Percentiles rank a stretch among this genome's conserved stretches.
Conservation (phyloP, 2,888 invertebrate genomes). For the Drosophila melanosoma region DNA sequence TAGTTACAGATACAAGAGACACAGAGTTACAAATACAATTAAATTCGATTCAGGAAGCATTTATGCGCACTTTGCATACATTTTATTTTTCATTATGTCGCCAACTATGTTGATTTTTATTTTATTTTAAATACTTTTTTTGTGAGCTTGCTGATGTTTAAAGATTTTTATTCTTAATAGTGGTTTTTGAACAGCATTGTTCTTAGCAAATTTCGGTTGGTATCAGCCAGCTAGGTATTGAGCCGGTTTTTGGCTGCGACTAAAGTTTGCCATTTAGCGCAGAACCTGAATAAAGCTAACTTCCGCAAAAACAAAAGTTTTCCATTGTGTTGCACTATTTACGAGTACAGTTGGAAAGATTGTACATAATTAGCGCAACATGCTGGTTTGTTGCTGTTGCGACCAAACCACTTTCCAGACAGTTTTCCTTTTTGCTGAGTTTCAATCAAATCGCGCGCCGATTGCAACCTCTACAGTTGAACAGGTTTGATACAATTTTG, state of each 20-base stretch:
- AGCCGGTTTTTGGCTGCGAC: slow-evolving; percentile 30
- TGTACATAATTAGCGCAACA: slow-evolving; percentile 23
- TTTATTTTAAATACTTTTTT: background rate
- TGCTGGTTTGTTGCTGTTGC: slow-evolving; percentile 9
- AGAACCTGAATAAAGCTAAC: slow-evolving; percentile 25
- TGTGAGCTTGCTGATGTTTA: background rate
- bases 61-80: slow-evolving; percentile 65
- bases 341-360: slow-evolving; percentile 30
- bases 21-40: slow-evolving; percentile 64
- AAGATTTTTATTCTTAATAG: slow-evolving; percentile 4
- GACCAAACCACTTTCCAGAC: slow-evolving; percentile 42
- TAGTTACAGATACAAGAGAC: slow-evolving; percentile 38
- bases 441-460: slow-evolving; percentile 58
- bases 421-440: slow-evolving; percentile 26
- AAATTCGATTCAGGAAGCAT: slow-evolving; percentile 78
- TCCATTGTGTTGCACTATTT: slow-evolving; percentile 30
- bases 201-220: slow-evolving; percentile 14
- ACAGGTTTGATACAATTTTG: slow-evolving; percentile 76
- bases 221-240: background rate
- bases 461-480: slow-evolving; percentile 37
- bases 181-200: slow-evolving; percentile 47
- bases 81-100: slow-evolving; percentile 27
- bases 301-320: slow-evolving; percentile 57
- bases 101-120: slow-evolving; percentile 13
- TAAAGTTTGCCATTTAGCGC: background rate